phyloP scores from a whole-genome alignment of 2,888 invertebrate genomes.

The Campaea margaritaria region DNA sequence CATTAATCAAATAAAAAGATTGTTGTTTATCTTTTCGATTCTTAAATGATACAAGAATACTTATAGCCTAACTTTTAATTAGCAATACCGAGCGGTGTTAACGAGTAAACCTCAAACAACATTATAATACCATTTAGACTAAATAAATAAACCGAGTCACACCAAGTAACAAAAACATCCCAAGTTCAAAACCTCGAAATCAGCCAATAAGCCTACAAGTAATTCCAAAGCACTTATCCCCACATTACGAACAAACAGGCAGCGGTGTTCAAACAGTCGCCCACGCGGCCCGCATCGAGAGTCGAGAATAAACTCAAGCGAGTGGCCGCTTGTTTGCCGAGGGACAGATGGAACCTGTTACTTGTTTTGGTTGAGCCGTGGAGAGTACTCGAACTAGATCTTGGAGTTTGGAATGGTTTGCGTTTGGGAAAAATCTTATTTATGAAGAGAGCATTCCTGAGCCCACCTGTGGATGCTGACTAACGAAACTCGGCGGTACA shows the following conservation, averaged over 20 bases:
- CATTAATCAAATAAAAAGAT: background rate
- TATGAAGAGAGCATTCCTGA: slow-evolving; percentile 13
- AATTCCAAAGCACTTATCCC: slow-evolving; percentile 26
- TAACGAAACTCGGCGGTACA: background rate
- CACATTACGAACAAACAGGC: slow-evolving; percentile 32
- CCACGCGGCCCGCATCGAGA: slow-evolving; percentile 8
- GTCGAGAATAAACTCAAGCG: background rate
- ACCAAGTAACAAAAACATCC: slow-evolving; percentile 9
- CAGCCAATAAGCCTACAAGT: slow-evolving; percentile 20
- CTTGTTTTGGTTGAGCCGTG: slow-evolving; percentile 20
- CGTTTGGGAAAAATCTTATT: slow-evolving; percentile 14
- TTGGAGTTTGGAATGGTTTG: slow-evolving; percentile 10
- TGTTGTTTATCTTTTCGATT: background rate
- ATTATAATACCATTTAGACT: background rate
- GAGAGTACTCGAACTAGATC: slow-evolving; percentile 25
- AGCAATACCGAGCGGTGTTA: no score
- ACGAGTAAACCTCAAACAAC: background rate
- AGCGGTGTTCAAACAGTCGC: slow-evolving; percentile 21
- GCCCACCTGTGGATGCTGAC: slow-evolving; percentile 8
- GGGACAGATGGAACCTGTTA: slow-evolving; percentile 28
- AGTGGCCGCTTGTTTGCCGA: background rate
- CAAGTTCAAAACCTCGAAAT: slow-evolving; percentile 1
- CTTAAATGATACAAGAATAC: no score
- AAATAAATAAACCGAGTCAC: slow-evolving; percentile 1
- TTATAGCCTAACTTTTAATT: no score